These are phyloP conservation scores for Brassicogethes aeneus DNA, from an alignment of 2,888 invertebrate species.

Conservation along the genomic window DNA sequence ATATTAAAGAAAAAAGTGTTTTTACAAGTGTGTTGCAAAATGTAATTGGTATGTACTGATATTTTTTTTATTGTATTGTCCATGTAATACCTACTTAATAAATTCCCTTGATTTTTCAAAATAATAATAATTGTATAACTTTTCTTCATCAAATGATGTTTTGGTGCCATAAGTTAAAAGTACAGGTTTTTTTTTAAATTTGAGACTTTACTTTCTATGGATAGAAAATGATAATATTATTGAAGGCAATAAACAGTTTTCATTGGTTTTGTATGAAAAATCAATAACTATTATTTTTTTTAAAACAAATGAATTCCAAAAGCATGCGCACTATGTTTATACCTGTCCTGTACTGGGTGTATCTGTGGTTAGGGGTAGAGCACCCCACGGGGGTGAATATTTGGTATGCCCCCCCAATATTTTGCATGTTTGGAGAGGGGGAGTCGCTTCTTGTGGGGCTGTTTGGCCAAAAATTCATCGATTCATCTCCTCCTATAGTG, in stretches of 20 bases:
- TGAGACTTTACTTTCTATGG: too few species aligned
- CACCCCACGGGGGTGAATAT: slow-evolving; percentile 28
- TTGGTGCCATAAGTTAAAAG: too few species aligned
- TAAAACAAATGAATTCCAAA: neutral
- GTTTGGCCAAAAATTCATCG: slow-evolving; percentile 36
- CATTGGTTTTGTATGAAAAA: neutral
- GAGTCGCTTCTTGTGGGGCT: slow-evolving; percentile 35
- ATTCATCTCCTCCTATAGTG: slow-evolving; percentile 31
- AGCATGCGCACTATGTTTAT: neutral
- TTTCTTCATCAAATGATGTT: too few species aligned
- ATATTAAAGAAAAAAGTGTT: too few species aligned
- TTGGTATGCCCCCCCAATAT: slow-evolving; percentile 29
- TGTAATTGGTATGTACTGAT: too few species aligned
- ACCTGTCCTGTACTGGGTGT: slow-evolving; percentile 17
- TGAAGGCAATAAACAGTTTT: neutral
- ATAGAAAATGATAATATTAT: too few species aligned
- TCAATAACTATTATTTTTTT: neutral
- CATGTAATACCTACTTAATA: too few species aligned
- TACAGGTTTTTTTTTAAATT: too few species aligned
- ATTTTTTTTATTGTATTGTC: too few species aligned
- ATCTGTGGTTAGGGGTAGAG: slow-evolving; percentile 16
- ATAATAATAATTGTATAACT: too few species aligned
- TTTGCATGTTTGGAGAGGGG: slow-evolving; percentile 26
- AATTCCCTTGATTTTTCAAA: too few species aligned
- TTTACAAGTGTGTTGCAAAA: too few species aligned